Percentiles rank a stretch among this genome's conserved stretches.
Conservation (phyloP, 2,888 invertebrate species). For the Papilio elwesi region DNA sequence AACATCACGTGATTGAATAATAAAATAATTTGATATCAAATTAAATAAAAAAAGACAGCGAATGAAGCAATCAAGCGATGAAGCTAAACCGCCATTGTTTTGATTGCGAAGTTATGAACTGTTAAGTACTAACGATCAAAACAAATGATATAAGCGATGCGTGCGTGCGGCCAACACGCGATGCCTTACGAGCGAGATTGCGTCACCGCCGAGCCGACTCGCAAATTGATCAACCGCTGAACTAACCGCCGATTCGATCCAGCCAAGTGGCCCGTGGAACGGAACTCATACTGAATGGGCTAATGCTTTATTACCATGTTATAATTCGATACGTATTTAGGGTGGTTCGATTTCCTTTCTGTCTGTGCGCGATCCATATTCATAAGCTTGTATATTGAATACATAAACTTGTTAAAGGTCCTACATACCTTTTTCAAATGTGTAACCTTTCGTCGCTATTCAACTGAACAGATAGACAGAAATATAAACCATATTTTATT, state of each 20-base stretch:
- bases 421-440: conserved; percentile 1
- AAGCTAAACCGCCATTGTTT: conserved; percentile 27
- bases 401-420: conserved; percentile 2
- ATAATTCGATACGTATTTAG: conserved; percentile 34
- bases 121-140: conserved; percentile 39
- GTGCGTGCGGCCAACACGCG: conserved; percentile 31
- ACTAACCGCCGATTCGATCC: conserved; percentile 28
- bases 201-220: conserved; percentile 29
- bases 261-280: conserved; percentile 14
- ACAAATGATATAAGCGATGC: conserved; percentile 36
- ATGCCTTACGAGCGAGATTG: conserved; percentile 16
- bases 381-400: conserved; percentile 30
- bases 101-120: conserved; percentile 39
- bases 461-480: not conserved
- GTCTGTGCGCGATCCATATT: conserved; percentile 13
- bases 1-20: too few relatives aligned
- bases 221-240: conserved; percentile 31
- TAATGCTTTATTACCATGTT: conserved; percentile 25
- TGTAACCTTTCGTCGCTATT: not conserved
- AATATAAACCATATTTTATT: not conserved
- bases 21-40: not conserved
- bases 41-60: conserved; percentile 2
- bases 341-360: conserved; percentile 29
- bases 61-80: conserved; percentile 36
- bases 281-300: conserved; percentile 22